Percentiles rank a stretch among this genome's conserved stretches.
Conservation (phyloP, 2,113 vertebrate species). For the Aviceda subcristata region DNA sequence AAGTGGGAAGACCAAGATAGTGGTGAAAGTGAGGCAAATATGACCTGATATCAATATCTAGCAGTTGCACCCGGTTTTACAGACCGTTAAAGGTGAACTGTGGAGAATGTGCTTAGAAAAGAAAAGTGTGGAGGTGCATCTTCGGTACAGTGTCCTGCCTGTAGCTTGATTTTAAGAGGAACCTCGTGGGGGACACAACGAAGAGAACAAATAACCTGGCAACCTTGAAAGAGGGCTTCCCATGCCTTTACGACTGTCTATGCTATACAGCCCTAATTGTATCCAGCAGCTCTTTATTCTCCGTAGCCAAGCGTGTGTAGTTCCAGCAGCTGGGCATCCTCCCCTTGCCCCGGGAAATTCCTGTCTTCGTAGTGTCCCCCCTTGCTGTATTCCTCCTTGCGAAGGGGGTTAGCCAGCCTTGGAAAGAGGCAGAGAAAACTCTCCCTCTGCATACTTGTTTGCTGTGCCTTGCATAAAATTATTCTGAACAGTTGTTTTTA, state of each 20-base stretch:
- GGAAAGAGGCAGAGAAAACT: background rate
- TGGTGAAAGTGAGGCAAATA: background rate
- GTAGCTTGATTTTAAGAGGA: background rate
- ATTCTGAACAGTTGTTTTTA: background rate
- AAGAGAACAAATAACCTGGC: background rate
- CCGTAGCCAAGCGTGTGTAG: background rate
- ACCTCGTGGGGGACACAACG: background rate
- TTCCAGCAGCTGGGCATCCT: background rate
- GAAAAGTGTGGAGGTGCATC: background rate
- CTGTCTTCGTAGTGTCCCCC: background rate
- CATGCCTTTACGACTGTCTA: background rate
- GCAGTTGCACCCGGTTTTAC: background rate
- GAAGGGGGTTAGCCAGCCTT: background rate
- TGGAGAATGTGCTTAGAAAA: background rate
- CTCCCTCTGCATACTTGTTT: background rate
- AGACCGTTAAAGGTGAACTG: background rate
- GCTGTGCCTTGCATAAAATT: background rate
- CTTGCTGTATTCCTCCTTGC: background rate
- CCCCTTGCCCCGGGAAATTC: background rate
- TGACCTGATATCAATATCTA: background rate
- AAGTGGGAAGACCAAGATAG: background rate
- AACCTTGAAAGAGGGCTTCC: background rate
- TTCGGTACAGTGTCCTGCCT: background rate
- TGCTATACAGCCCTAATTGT: background rate
- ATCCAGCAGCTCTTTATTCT: background rate